Evolutionary conservation across 2,888 invertebrate genomes (phyloP), one percentile per base, ranked within the genome.

Genomic region (Mechanitis mazaeus): DNA sequence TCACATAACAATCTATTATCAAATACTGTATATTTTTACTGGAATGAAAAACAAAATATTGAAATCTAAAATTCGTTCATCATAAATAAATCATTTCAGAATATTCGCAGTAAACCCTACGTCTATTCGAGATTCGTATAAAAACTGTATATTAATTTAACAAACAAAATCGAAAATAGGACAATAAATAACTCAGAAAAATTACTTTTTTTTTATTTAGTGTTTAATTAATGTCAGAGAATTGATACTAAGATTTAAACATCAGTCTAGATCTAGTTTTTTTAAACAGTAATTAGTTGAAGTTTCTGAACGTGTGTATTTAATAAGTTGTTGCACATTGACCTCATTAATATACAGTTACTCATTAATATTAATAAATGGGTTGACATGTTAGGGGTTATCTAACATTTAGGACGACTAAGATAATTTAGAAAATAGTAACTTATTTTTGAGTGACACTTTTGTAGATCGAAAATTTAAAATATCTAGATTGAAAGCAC

Each of bases 331-430:
- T 31, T 28, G 31, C 11, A 31, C 54, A 42, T 28, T 59, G 45
- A 60, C 59, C 55, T 60, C 55, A 47, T 9, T 9, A 42, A 42
- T 42, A 42, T 5, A 9, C 9, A 42, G 42, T 11, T 42, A 42
- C 42, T 9, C 42, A 9, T 31, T 55, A 45, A 59, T 55, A 54
- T 59, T 20, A 59, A 12, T 9, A n/a, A 12, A 54, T 5, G 11
- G 35, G 28, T 56, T 45, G 5, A n/a, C 5, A 33, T 53, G 61
- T 46, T 28, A 57, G 42, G 54, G 57, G 61, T 54, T 61, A 57
- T 61, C 61, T 38, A 46, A 55, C 28, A 55, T 42, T 42, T 42
- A 42, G 42, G 7, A 7, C 42, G 11, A 42, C 4, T 42, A 42
- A 42, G 42, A 42, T 42, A 42, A 42, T 2, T 42, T 42, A 0